phyloP scores from a whole-genome alignment of 2,888 invertebrate species.

The Prosopocoilus inquinatus region DNA sequence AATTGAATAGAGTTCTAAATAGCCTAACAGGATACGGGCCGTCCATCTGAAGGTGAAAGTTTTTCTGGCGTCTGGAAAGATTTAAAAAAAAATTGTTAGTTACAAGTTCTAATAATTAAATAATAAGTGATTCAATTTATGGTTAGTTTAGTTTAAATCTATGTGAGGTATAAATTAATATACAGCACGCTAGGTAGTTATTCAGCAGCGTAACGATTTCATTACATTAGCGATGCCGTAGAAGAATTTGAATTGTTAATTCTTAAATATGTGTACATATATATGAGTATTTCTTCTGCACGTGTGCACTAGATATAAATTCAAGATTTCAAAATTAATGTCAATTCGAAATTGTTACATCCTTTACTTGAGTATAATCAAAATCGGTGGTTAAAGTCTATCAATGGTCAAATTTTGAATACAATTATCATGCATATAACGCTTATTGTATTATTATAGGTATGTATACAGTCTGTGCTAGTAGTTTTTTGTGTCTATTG shows the following conservation, averaged over 20 bases:
- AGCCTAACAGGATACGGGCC: constrained; percentile 46
- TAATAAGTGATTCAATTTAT: no score
- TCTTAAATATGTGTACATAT: no score
- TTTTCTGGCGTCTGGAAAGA: constrained; percentile 67
- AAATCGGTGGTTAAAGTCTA: background rate
- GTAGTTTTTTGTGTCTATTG: constrained; percentile 3
- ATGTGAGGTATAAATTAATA: no score
- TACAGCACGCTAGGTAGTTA: no score
- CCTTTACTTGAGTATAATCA: background rate
- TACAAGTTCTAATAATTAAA: no score
- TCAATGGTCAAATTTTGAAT: background rate
- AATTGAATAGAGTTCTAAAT: constrained; percentile 11
- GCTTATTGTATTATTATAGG: no score
- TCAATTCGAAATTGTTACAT: constrained; percentile 36
- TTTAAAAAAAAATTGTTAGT: constrained; percentile 23
- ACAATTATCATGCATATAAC: background rate
- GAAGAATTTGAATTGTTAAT: constrained; percentile 16
- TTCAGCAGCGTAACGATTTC: no score
- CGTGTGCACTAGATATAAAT: constrained; percentile 30
- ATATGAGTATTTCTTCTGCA: constrained; percentile 9
- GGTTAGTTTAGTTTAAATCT: no score
- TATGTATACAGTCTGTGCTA: background rate
- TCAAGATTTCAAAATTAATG: constrained; percentile 39
- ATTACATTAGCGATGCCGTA: no score
- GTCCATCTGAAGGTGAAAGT: constrained; percentile 61